These are phyloP conservation scores for Mamestra configurata DNA, from an alignment of 1,140 invertebrate genomes.

Conservation along the genomic window DNA sequence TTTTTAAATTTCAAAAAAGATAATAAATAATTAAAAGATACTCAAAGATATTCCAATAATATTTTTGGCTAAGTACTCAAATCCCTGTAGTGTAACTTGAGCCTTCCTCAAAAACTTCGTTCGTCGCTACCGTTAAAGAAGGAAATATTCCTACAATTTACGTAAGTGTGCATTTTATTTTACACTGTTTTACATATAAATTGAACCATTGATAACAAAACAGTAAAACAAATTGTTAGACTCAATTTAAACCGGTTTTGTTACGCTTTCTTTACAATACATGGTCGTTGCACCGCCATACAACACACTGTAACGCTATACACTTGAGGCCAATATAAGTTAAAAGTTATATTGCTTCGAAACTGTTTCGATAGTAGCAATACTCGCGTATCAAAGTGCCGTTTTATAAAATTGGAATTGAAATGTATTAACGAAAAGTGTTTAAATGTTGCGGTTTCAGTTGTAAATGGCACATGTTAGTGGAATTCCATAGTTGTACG, in stretches of 20 bases:
- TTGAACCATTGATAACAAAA: constrained; percentile 46
- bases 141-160: not conserved
- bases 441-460: constrained; percentile 18
- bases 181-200: constrained; percentile 7
- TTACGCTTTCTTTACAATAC: constrained; percentile 54
- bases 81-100: too few species aligned
- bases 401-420: constrained; percentile 49
- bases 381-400: constrained; percentile 22
- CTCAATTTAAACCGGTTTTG: constrained; percentile 52
- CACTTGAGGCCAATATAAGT: constrained; percentile 58
- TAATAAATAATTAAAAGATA: too few species aligned
- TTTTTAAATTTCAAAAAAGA: too few species aligned
- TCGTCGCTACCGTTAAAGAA: not conserved
- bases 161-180: not conserved
- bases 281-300: constrained; percentile 40
- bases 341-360: constrained; percentile 53
- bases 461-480: constrained; percentile 18
- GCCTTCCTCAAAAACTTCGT: too few species aligned
- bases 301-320: constrained; percentile 40
- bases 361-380: constrained; percentile 45
- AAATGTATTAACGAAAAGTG: constrained; percentile 40
- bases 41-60: too few species aligned
- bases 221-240: constrained; percentile 46
- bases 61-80: too few species aligned
- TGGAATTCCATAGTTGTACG: not conserved